These are phyloP conservation scores for Diarsia rubi DNA, from an alignment of 2,888 invertebrate genomes.

Conservation along the genomic window DNA sequence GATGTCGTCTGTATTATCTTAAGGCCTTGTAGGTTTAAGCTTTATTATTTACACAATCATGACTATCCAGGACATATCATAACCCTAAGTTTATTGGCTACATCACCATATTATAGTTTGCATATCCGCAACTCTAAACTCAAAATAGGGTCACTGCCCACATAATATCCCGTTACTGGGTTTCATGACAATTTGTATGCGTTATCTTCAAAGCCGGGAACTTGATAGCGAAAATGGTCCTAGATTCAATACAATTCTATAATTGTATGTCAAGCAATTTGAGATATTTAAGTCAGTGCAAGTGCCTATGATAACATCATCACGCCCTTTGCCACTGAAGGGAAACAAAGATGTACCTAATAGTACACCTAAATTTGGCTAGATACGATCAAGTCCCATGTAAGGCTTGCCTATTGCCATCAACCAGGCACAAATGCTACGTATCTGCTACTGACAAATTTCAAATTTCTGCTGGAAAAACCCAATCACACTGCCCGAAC, in stretches of 20 bases:
- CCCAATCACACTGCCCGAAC: not conserved
- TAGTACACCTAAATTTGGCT: not conserved
- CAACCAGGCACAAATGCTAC: not conserved
- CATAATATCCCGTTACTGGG: constrained; percentile 60
- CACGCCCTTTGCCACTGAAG: no score
- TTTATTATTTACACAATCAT: not conserved
- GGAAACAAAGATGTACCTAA: not conserved
- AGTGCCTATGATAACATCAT: not conserved
- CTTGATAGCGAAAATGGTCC: constrained; percentile 43
- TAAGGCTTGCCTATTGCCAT: not conserved
- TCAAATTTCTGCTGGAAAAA: not conserved
- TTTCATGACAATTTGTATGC: constrained; percentile 54
- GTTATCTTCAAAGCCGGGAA: constrained; percentile 56
- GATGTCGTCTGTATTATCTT: not conserved
- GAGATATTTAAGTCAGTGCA: constrained; percentile 1
- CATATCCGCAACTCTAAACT: constrained; percentile 49
- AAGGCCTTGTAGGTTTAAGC: not conserved
- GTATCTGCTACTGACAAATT: not conserved
- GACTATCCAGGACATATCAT: constrained; percentile 1
- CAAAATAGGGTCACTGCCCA: constrained; percentile 65
- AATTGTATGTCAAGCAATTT: constrained; percentile 23
- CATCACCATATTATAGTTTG: constrained; percentile 30
- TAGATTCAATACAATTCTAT: constrained; percentile 37
- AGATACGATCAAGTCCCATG: not conserved
- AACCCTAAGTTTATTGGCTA: constrained; percentile 18